A percentile compares a stretch with the other conserved stretches of the same genome.
These are phyloP conservation scores for Mnemiopsis leidyi DNA, from an alignment of 37 sponge, comb jelly and placozoan genomes.

Conservation along the genomic window DNA sequence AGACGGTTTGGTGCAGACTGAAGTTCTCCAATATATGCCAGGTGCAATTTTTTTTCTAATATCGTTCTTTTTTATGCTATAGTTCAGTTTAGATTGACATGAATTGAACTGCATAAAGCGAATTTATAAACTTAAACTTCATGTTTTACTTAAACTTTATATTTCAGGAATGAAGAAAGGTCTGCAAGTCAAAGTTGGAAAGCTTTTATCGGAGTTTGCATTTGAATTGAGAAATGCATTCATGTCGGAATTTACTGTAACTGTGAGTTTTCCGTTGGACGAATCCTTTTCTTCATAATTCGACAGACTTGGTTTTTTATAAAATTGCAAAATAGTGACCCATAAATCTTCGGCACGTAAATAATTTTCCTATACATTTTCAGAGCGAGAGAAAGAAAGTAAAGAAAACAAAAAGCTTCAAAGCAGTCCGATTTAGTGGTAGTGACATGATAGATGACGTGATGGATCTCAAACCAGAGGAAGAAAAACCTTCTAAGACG, in stretches of 20 bases:
- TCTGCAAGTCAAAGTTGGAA: slow-evolving; percentile 33
- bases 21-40: slow-evolving; percentile 59
- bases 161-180: slow-evolving; percentile 41
- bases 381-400: slow-evolving; percentile 18
- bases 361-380: too few relatives aligned
- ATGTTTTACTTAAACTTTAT: too few relatives aligned
- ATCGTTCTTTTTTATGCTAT: too few relatives aligned
- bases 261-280: slow-evolving; percentile 9
- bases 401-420: slow-evolving; percentile 45
- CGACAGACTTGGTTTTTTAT: too few relatives aligned
- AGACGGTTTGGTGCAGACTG: slow-evolving; percentile 52
- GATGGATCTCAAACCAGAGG: background rate
- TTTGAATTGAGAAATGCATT: slow-evolving; percentile 20
- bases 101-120: too few relatives aligned
- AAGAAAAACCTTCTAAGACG: background rate
- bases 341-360: too few relatives aligned
- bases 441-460: background rate
- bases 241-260: slow-evolving; percentile 1
- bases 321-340: too few relatives aligned
- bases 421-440: slow-evolving; percentile 33
- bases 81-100: too few relatives aligned
- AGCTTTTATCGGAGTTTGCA: slow-evolving; percentile 27
- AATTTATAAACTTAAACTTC: too few relatives aligned
- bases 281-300: too few relatives aligned
- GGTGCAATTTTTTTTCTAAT: too few relatives aligned